Evolutionary conservation across 2,113 vertebrate species (phyloP), one percentile per base, ranked within the genome.

Genomic region (Prunella fulvescens): DNA sequence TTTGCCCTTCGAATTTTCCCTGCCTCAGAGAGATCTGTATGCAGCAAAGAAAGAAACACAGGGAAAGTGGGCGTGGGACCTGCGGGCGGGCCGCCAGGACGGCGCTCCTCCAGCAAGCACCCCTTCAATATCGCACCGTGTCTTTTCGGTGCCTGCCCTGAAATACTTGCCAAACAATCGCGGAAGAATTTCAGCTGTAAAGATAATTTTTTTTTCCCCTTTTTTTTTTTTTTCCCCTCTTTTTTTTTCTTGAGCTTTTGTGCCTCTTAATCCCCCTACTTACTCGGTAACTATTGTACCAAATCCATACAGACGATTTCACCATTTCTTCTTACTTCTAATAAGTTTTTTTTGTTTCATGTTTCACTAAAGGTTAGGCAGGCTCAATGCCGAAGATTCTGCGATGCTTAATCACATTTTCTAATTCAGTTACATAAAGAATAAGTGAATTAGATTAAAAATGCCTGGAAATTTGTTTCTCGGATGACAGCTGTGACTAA

Each of bases 391-490:
- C 69, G 86, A 97, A 94, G 96, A 97, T 97, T 96, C 95, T 98
- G 95, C 19, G 77, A 92, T 91, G 93, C 96, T 95, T 98, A 98
- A 98, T 98, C 96, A 95, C 82, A 96, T 97, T 97, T 96, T 98
- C 93, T 98, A 98, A 98, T 98, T 83, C 91, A 90, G 93, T 98
- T 98, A 97, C 93, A 94, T 95, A 97, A 98, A 98, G 98, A 98
- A 97, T 97, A 98, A 98, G 95, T 81, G 95, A 98, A 98, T 98
- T 98, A 98, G 95, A 97, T 97, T 97, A 81, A 95, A 98, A 98
- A 98, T 97, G 97, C 96, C 98, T 98, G 98, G 97, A 98, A 98
- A 98, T 98, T 98, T 98, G 97, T 98, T 98, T 97, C 91, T 95
- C 91, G 81, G 96, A 95, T 98, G 98, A 97, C 98, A 98, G 97